These are phyloP conservation scores for Pteronotus mesoamericanus DNA, from an alignment of 2,797 vertebrate genomes.

Conservation along the genomic window DNA sequence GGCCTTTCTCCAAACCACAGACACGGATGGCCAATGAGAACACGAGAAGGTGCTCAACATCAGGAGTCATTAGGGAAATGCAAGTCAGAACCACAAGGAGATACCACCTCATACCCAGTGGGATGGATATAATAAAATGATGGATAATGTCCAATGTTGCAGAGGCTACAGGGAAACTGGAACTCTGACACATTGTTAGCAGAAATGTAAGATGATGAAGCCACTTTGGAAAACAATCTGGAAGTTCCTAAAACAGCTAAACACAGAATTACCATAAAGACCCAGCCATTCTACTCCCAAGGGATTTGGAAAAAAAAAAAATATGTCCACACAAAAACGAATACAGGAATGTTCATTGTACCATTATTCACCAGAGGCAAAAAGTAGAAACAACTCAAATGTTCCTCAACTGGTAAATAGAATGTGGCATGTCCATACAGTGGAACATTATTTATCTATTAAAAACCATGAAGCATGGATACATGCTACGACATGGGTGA, in stretches of 20 bases:
- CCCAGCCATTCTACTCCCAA: not conserved
- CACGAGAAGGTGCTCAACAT: not conserved
- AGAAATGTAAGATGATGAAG: not conserved
- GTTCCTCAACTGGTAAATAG: not conserved
- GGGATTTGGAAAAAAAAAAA: not conserved
- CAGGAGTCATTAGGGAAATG: not conserved
- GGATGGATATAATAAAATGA: not conserved
- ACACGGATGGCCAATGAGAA: not conserved
- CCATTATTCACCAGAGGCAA: not conserved
- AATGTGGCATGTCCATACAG: not conserved
- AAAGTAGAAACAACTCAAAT: not conserved
- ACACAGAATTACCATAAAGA: not conserved
- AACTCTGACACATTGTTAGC: not conserved
- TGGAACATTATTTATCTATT: not conserved
- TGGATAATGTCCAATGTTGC: not conserved
- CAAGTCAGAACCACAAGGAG: not conserved
- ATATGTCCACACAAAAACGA: not conserved
- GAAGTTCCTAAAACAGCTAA: not conserved
- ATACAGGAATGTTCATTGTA: not conserved
- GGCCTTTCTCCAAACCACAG: not conserved
- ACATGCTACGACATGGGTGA: too few species aligned
- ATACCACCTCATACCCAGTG: not conserved
- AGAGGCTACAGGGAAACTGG: not conserved
- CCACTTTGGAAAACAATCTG: not conserved
- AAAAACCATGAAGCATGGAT: not conserved